Evolutionary conservation across 2,113 vertebrate genomes (phyloP).

Genomic region (Podarcis raffonei): DNA sequence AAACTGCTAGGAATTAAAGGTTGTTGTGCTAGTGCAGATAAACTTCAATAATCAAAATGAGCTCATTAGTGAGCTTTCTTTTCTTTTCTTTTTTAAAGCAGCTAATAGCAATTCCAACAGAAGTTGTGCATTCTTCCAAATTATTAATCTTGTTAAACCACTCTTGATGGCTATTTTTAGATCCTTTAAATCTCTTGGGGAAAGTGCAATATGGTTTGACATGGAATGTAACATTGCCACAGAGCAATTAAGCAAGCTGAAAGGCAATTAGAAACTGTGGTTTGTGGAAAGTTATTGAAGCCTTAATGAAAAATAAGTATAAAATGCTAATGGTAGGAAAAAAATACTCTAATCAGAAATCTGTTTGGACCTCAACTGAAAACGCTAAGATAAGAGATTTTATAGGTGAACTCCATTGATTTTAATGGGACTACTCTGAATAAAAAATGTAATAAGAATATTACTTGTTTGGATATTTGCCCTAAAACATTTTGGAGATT

Average conservation of each 20-base stretch:
- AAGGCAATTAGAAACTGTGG: not conserved
- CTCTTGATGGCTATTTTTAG: not conserved
- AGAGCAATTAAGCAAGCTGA: not conserved
- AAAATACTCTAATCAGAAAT: not conserved
- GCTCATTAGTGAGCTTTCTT: not conserved
- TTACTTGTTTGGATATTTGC: no score
- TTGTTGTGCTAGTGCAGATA: not conserved
- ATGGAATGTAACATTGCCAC: not conserved
- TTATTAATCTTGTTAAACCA: not conserved
- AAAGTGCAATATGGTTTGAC: not conserved
- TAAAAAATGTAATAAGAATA: no score
- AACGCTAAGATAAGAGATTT: not conserved
- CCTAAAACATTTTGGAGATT: not conserved
- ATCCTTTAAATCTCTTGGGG: not conserved
- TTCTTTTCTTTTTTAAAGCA: not conserved
- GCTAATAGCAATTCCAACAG: not conserved
- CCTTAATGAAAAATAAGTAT: not conserved
- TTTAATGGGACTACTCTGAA: no score
- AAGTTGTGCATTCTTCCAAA: not conserved
- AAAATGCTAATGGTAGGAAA: not conserved
- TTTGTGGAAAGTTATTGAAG: not conserved
- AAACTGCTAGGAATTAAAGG: not conserved
- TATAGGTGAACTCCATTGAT: no score
- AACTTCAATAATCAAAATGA: not conserved
- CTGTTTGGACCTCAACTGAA: not conserved